Percentiles rank a stretch among this genome's conserved stretches.
phyloP scores from a whole-genome alignment of 1,140 invertebrate species.

The Halotydeus destructor region DNA sequence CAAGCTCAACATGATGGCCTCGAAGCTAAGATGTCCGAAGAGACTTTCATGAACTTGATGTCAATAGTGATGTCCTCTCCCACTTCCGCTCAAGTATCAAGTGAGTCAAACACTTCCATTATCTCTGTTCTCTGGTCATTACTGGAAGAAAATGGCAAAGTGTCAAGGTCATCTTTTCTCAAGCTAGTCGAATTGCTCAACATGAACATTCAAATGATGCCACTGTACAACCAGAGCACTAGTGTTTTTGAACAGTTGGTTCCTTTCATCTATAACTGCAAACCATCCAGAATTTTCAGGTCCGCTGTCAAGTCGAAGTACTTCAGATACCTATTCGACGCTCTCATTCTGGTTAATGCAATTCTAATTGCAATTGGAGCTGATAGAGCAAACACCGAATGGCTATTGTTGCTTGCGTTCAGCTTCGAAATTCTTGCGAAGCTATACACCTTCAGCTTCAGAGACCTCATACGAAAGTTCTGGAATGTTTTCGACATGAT shows the following conservation, averaged over 20 bases:
- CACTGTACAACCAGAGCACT: slow-evolving; percentile 2
- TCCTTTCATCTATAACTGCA: slow-evolving; percentile 24
- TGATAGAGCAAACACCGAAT: slow-evolving; percentile 25
- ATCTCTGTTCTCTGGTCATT: slow-evolving; percentile 27
- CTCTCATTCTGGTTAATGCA: slow-evolving; percentile 31
- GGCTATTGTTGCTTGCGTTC: slow-evolving; percentile 29
- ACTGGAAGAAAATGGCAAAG: slow-evolving; percentile 24
- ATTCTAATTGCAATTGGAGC: slow-evolving; percentile 29
- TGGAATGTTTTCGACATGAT: slow-evolving; percentile 35
- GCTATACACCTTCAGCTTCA: slow-evolving; percentile 27
- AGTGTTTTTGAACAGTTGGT: slow-evolving; percentile 22
- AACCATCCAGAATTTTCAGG: slow-evolving; percentile 22
- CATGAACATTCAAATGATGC: slow-evolving; percentile 21
- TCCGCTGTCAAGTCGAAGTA: slow-evolving; percentile 24
- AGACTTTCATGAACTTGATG: slow-evolving; percentile 20
- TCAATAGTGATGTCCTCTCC: slow-evolving; percentile 22
- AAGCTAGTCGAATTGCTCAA: slow-evolving; percentile 29
- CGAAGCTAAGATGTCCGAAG: neutral
- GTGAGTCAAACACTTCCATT: slow-evolving; percentile 17
- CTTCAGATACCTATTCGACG: slow-evolving; percentile 31
- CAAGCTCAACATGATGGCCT: slow-evolving; percentile 18
- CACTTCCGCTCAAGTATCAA: no score
- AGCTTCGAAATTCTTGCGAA: slow-evolving; percentile 30
- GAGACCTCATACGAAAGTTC: slow-evolving; percentile 25
- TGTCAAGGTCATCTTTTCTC: slow-evolving; percentile 27